Conservation (phyloP, 2,113 vertebrate species). For the Neodontobutis hainanensis region DNA sequence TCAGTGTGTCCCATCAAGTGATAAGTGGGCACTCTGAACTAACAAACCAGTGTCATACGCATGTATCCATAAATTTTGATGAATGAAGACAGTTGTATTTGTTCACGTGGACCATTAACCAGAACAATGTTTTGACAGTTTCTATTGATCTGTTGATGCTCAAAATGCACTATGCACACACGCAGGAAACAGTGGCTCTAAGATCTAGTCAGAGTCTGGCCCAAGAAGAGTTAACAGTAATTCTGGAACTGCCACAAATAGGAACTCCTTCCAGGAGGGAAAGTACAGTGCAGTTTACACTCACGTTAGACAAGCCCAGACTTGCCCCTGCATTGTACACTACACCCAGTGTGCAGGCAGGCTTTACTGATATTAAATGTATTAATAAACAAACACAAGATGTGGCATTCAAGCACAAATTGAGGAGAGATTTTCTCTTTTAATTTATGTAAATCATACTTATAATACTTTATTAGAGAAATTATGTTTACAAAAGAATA, state of each 20-base stretch:
- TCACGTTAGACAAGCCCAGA: constrained; percentile 76
- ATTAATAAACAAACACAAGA: not conserved
- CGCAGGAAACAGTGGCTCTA: constrained; percentile 60
- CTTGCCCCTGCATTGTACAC: constrained; percentile 72
- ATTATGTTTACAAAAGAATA: no score
- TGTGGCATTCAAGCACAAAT: not conserved
- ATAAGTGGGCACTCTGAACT: no score
- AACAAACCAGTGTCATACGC: no score
- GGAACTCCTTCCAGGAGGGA: constrained; percentile 70
- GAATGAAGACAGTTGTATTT: constrained; percentile 33
- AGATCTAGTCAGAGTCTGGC: constrained; percentile 56
- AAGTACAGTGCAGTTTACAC: constrained; percentile 70
- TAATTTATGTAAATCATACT: no score
- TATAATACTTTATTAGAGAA: no score
- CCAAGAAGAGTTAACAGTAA: constrained; percentile 52
- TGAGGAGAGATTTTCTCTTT: no score
- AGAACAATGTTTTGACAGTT: no score
- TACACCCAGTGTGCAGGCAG: constrained; percentile 47
- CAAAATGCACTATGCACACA: no score
- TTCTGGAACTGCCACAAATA: constrained; percentile 65
- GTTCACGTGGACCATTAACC: constrained; percentile 38
- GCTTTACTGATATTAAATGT: constrained; percentile 32
- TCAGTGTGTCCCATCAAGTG: no score
- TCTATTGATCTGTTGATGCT: no score
- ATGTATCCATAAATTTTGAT: constrained; percentile 23